Evolutionary conservation across 2,113 vertebrate species (phyloP), one percentile per base, ranked within the genome.

Genomic region (Myiagra hebetior): DNA sequence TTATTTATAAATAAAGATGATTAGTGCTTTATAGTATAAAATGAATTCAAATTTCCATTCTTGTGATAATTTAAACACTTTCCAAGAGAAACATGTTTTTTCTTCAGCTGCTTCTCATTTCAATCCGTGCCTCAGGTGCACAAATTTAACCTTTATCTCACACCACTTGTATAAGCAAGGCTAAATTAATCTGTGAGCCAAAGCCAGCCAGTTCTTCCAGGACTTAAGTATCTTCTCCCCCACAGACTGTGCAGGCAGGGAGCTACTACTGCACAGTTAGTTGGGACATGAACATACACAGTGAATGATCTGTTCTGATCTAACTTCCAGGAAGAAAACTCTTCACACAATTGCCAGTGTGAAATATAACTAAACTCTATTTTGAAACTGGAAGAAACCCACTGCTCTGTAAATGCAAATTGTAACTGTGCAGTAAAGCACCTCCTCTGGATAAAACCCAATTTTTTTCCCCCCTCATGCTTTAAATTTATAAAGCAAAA

Each of bases 1-100:
- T 75, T n/a, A 64, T 87, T 89, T 93, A 86, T 70, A 89, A 93
- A 78, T 87, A 87, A 84, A 89, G 42, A 11, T 52, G 39, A 95
- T 77, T 59, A 92, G 70, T 67, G 44, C 64, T 41, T 92, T 70
- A 68, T 18, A 52, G 47, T 22, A 75, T 52, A 72, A 70, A 70
- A 83, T 11, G 0, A 92, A 70, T 67, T 65, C 4, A 69, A 46
- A 59, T 64, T 69, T 83, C 26, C 69, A n/a, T 69, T 80, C 37
- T 90, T 42, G 39, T 13, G 18, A 52, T 28, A n/a, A 73, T 78
- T 85, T 57, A 60, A 90, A 82, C n/a, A 79, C 13, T 82, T 89
- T 77, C 35, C 46, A 87, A 78, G 44, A 74, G 19, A 77, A 92
- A 78, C 2, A 52, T 39, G 42, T 3, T 47, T 80, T 92, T 92